Evolutionary conservation across 2,113 vertebrate genomes (phyloP), one percentile per base, ranked within the genome.

Genomic region (Lepus timidus): DNA sequence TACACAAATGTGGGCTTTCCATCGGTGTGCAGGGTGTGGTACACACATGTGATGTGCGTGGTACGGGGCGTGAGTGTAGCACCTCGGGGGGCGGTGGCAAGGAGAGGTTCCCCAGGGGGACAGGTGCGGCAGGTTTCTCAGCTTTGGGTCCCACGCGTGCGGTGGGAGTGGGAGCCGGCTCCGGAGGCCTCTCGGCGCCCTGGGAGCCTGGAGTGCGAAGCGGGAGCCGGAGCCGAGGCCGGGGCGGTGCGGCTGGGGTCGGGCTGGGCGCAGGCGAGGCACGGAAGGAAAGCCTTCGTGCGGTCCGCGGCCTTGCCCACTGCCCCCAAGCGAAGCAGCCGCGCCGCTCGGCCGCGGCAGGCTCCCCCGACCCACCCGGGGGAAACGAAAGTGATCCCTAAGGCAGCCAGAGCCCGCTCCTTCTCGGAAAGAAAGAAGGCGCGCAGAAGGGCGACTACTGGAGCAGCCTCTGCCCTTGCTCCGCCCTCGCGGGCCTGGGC

Each of bases 381-480:
- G 73, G 29, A 82, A 92, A 82, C 22, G 19, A 82, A 85, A 92
- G 73, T 33, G 16, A 36, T 62, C 62, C 2, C 52, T 58, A 52
- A 67, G 52, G 39, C 62, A 33, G 33, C 55, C 55, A 33, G 29
- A 75, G 52, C 1, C 5, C 6, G n/a, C 62, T 70, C 39, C 27
- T 62, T 27, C 33, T 23, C 3, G 2, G 4, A 31, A 44, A 1
- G 17, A 61, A 70, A 58, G 39, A 58, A 36, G 44, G 49, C 17
- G 9, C 7, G 6, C 0, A 0, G 39, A 64, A 62, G 36, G 75
- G 84, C 75, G 2, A 0, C 79, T 1, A 62, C 44, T 7, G 0
- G 2, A 39, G 73, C 71, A 12, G 51, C 51, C 31, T 25, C 0
- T 20, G 12, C n/a, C n/a, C 33, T 44, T 29, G n/a, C 31, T 81